A percentile compares a stretch with the other conserved stretches of the same genome.
These are phyloP conservation scores for Sussaba pulchella DNA, from an alignment of 2,888 invertebrate genomes.

Conservation along the genomic window DNA sequence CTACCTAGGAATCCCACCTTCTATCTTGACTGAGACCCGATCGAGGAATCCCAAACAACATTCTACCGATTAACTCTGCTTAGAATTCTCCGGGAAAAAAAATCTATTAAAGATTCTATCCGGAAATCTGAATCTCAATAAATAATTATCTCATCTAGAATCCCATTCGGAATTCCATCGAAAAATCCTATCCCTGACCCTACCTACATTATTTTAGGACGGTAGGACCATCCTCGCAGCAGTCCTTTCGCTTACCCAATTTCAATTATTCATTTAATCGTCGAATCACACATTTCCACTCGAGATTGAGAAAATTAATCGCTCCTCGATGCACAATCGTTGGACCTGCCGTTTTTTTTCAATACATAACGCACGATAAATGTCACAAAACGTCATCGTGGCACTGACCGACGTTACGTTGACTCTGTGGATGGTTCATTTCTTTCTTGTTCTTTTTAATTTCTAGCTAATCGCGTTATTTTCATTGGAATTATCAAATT, in stretches of 20 bases:
- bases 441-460: background rate
- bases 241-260: background rate
- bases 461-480: background rate
- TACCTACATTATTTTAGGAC: background rate
- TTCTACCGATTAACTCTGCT: background rate
- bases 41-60: too few relatives aligned
- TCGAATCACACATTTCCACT: constrained; percentile 2
- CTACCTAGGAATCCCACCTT: constrained; percentile 5
- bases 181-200: background rate
- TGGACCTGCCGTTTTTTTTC: background rate
- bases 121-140: too few relatives aligned
- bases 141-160: constrained; percentile 4
- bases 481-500: background rate
- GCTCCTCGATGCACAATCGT: background rate
- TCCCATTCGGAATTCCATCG: background rate
- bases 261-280: background rate
- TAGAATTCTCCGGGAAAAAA: too few relatives aligned
- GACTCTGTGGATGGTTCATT: background rate
- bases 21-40: background rate
- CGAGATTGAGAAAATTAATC: background rate
- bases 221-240: background rate
- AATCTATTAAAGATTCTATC: background rate
- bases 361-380: constrained; percentile 3
- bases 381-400: background rate
- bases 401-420: background rate